Conservation (phyloP, 2,797 vertebrate genomes). For the Clamator glandarius region DNA sequence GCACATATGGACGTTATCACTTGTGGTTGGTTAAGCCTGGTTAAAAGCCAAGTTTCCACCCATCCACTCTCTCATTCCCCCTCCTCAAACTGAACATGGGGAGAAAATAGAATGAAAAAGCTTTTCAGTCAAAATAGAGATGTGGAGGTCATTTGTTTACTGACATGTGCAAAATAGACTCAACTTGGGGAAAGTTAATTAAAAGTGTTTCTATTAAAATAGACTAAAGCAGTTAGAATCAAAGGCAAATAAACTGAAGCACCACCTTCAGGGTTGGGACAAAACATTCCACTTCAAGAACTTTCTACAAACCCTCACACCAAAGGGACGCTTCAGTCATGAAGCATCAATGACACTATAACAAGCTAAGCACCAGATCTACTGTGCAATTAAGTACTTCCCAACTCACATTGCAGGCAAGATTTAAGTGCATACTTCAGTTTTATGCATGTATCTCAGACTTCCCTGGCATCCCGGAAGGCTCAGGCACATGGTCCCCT, state of each 20-base stretch:
- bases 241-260: not conserved
- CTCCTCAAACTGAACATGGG: not conserved
- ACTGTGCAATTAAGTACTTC: not conserved
- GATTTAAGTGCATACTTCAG: not conserved
- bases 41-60: not conserved
- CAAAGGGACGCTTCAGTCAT: not conserved
- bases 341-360: not conserved
- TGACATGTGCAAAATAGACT: not conserved
- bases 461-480: not conserved
- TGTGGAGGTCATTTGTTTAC: too few relatives aligned
- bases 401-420: not conserved
- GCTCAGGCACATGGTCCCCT: not conserved
- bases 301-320: not conserved
- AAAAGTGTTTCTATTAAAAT: not conserved
- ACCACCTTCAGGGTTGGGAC: too few relatives aligned
- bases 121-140: not conserved
- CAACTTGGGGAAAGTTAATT: not conserved
- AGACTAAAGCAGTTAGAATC: not conserved
- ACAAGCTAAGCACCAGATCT: not conserved
- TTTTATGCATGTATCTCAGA: not conserved
- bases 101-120: not conserved
- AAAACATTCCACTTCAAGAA: not conserved
- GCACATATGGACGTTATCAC: not conserved
- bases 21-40: not conserved
- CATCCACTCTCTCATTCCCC: not conserved